Evolutionary conservation across 2,888 invertebrate species (phyloP).

Genomic region (Hanleya hanleyi): DNA sequence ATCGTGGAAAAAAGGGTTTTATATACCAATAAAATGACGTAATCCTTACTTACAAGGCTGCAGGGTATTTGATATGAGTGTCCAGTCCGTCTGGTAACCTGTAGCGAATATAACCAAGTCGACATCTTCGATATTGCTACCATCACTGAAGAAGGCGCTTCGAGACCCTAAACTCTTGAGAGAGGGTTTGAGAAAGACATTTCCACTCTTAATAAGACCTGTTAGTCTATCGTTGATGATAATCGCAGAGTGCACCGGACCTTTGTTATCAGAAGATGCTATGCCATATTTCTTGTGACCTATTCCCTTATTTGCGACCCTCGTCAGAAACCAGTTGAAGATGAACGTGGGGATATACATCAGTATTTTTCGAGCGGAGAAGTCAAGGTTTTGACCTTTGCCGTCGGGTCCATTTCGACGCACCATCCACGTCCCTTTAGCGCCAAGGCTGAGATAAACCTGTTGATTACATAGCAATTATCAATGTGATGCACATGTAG

Average conservation of each 20-base stretch:
- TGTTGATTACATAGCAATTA: no score
- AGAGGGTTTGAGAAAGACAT: background rate
- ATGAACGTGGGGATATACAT: background rate
- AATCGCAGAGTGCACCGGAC: background rate
- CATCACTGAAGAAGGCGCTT: background rate
- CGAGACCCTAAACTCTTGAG: background rate
- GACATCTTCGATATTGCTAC: background rate
- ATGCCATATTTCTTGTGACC: background rate
- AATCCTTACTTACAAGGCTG: no score
- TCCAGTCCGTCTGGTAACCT: background rate
- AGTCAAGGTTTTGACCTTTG: background rate
- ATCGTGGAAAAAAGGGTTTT: no score
- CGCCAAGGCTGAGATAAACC: no score
- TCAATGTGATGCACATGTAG: no score
- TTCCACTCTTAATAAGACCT: background rate
- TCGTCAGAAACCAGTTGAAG: background rate
- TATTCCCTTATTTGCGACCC: background rate
- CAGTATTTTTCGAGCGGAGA: background rate
- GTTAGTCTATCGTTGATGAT: background rate
- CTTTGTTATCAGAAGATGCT: background rate
- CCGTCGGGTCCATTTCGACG: background rate
- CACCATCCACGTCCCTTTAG: background rate
- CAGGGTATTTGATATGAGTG: no score
- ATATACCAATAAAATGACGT: no score
- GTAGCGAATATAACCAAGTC: constrained; percentile 4